Base-by-base conservation (phyloP, 2,888 invertebrate species). In the Folsomia candida region DNA sequence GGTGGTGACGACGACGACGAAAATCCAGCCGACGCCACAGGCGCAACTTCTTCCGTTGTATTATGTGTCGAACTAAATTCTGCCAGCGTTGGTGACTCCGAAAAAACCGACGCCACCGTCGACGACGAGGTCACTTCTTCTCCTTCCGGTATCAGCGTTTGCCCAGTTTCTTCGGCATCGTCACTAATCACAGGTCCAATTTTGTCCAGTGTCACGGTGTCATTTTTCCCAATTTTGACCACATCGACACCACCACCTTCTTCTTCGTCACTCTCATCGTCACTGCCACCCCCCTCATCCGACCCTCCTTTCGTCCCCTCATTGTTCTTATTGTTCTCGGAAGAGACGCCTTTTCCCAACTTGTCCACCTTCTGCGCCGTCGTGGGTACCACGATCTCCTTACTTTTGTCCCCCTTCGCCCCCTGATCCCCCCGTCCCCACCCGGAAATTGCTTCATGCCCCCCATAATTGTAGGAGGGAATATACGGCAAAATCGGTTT, bases 371-470 rank as follows among this genome's bases (percentile, higher is more conserved):
- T 66, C 27, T 66, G 26, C 27, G 63, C 51, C 51, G 67, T 67
- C n/a, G 26, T 51, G 20, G 27, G 66, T n/a, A n/a, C n/a, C 3
- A 68, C 72, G 18, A 63, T 67, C 60, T 67, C 25, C 20, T 28
- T 61, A 20, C 63, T 54, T 25, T 28, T 27, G n/a, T 37, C 11
- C 37, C 67, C 26, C 9, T 25, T 24, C 27, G 62, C 62, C 24
- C 67, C 67, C 22, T 71, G 28, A 24, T 51, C 25, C 9, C 62
- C 51, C 59, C 51, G 26, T 29, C 64, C 63, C 25, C 59, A 26
- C 58, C 69, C 47, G 59, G 59, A 0, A 29, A 29, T 6, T 28
- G 28, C 11, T 58, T n/a, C 27, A 58, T 67, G 0, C 14, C 51
- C 51, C n/a, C 37, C 29, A 51, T 64, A 64, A 27, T 29, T n/a